phyloP scores from a whole-genome alignment of 2,888 invertebrate genomes.

The Lycaena phlaeas region DNA sequence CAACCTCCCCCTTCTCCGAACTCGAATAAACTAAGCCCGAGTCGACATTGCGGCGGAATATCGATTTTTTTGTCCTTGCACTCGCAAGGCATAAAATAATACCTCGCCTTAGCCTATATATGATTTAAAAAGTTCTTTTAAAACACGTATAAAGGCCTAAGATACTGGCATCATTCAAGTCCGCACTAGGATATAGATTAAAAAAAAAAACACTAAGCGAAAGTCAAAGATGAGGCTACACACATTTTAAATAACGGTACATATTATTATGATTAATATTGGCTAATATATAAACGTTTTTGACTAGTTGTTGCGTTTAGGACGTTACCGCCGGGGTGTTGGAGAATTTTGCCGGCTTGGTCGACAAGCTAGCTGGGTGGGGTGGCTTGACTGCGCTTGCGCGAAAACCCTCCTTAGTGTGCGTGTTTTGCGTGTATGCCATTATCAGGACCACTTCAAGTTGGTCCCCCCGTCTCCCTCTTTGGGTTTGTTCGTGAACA shows the following conservation, averaged over 20 bases:
- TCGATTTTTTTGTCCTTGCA: slow-evolving; percentile 49
- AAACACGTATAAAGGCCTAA: slow-evolving; percentile 5
- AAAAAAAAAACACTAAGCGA: slow-evolving; percentile 42
- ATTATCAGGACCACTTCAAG: slow-evolving; percentile 31
- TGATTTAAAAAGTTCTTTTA: slow-evolving; percentile 20
- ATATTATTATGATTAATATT: slow-evolving; percentile 31
- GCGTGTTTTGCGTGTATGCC: slow-evolving; percentile 50
- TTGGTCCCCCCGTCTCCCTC: slow-evolving; percentile 36
- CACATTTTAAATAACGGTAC: slow-evolving; percentile 31
- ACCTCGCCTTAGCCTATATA: slow-evolving; percentile 13
- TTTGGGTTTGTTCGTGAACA: slow-evolving; percentile 9
- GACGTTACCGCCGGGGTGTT: slow-evolving; percentile 55
- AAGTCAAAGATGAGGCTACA: slow-evolving; percentile 39
- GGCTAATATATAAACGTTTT: slow-evolving; percentile 27
- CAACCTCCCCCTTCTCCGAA: slow-evolving; percentile 23
- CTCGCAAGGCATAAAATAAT: not conserved
- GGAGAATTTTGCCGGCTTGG: slow-evolving; percentile 62
- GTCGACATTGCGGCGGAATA: slow-evolving; percentile 35
- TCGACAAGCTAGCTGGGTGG: slow-evolving; percentile 53
- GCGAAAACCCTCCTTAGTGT: slow-evolving; percentile 45
- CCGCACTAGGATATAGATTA: slow-evolving; percentile 10
- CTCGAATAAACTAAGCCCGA: slow-evolving; percentile 22
- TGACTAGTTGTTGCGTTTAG: slow-evolving; percentile 59
- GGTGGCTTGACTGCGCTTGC: slow-evolving; percentile 55
- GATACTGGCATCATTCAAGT: not conserved